Percentiles rank a stretch among this genome's conserved stretches.
Conservation (phyloP, 2,888 invertebrate genomes). For the Ophioninae sp. region DNA sequence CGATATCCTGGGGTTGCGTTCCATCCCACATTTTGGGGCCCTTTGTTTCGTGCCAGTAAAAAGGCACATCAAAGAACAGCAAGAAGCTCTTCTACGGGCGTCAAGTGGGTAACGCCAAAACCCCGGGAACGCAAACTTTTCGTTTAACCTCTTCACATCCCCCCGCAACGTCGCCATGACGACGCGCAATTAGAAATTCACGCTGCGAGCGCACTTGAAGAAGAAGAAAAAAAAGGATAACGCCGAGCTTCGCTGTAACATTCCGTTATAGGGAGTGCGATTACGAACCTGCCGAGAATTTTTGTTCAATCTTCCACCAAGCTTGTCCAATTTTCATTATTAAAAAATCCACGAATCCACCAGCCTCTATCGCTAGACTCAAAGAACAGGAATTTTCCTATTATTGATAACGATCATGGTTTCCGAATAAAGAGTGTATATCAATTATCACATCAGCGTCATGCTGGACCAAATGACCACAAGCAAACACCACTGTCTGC, state of each 20-base stretch:
- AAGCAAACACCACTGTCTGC: too few species aligned
- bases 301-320: conserved; percentile 19
- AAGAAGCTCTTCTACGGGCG: conserved; percentile 19
- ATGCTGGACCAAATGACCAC: too few species aligned
- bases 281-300: conserved; percentile 33
- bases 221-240: conserved; percentile 24
- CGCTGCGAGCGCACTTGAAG: conserved; percentile 33
- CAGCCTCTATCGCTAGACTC: too few species aligned
- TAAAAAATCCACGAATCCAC: conserved; percentile 7
- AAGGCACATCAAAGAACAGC: conserved; percentile 4
- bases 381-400: conserved; percentile 4
- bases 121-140: conserved; percentile 39
- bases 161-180: conserved; percentile 16
- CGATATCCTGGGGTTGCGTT: background rate
- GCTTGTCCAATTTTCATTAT: conserved; percentile 41
- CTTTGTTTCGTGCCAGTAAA: conserved; percentile 10
- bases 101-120: conserved; percentile 43
- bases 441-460: too few species aligned
- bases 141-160: conserved; percentile 59
- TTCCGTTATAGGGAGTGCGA: too few species aligned
- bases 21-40: conserved; percentile 27
- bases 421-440: too few species aligned
- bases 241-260: background rate
- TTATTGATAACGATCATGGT: too few species aligned
- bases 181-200: conserved; percentile 57